Evolutionary conservation across 2,113 vertebrate genomes (phyloP).

Genomic region (Pelodiscus sinensis): DNA sequence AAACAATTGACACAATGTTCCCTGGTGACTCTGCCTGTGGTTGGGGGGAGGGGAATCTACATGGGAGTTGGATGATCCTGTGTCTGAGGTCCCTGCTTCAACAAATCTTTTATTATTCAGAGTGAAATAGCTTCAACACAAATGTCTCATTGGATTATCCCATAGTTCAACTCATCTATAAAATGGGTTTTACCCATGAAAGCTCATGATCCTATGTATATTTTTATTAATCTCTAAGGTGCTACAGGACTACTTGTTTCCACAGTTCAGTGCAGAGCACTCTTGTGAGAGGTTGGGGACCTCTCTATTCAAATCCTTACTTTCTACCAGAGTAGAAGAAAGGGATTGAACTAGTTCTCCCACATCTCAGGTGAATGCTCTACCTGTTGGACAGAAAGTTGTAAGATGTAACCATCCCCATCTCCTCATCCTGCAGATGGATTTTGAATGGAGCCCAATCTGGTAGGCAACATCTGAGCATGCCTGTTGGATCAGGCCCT

Average conservation of each 20-base stretch:
- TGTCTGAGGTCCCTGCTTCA: background rate
- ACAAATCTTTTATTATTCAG: background rate
- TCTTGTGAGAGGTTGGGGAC: background rate
- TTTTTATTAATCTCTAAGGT: too few relatives aligned
- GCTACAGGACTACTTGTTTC: too few relatives aligned
- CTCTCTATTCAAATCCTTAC: background rate
- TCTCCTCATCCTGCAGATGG: background rate
- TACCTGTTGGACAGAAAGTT: background rate
- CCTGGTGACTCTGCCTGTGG: background rate
- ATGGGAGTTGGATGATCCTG: background rate
- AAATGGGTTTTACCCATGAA: too few relatives aligned
- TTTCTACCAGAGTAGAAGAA: background rate
- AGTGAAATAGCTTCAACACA: background rate
- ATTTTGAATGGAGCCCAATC: background rate
- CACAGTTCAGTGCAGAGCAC: background rate
- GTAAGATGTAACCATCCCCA: background rate
- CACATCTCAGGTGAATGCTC: background rate
- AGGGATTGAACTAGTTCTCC: background rate
- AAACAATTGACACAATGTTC: background rate
- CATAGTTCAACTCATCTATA: background rate
- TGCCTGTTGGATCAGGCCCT: background rate
- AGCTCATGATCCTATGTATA: too few relatives aligned
- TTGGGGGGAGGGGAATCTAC: too few relatives aligned
- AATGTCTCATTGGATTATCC: background rate
- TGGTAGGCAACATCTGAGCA: background rate